Conservation (phyloP, 2,113 vertebrate species). For the Ascaphus truei region DNA sequence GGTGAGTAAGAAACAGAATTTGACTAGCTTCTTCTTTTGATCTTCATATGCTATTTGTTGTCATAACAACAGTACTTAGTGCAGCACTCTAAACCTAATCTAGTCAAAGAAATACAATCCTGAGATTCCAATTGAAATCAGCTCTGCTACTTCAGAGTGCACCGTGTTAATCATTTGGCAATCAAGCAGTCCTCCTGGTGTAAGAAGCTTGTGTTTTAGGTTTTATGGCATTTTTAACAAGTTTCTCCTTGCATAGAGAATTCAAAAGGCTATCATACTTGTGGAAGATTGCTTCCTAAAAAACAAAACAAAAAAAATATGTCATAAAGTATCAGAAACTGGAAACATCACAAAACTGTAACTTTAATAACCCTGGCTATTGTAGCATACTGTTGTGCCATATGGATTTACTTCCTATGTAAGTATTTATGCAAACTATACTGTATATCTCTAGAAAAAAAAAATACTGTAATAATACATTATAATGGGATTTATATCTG, state of each 20-base stretch:
- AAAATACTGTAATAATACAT: too few species aligned
- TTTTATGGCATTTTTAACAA: background rate
- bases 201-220: background rate
- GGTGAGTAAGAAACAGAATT: background rate
- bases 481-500: too few species aligned
- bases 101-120: constrained; percentile 4
- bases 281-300: too few species aligned
- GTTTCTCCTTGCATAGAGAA: background rate
- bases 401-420: too few species aligned
- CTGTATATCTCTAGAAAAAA: too few species aligned
- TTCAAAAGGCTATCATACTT: too few species aligned
- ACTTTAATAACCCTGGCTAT: too few species aligned
- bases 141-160: background rate
- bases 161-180: background rate
- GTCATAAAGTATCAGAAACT: too few species aligned
- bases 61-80: constrained; percentile 13
- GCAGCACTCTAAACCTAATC: background rate
- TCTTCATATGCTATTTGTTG: background rate
- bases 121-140: background rate
- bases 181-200: background rate
- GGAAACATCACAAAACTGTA: too few species aligned
- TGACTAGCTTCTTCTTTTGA: background rate
- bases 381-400: too few species aligned
- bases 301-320: too few species aligned
- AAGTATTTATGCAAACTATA: too few species aligned